Base-by-base conservation (phyloP, 2,797 vertebrate genomes). In the Lerista edwardsae region DNA sequence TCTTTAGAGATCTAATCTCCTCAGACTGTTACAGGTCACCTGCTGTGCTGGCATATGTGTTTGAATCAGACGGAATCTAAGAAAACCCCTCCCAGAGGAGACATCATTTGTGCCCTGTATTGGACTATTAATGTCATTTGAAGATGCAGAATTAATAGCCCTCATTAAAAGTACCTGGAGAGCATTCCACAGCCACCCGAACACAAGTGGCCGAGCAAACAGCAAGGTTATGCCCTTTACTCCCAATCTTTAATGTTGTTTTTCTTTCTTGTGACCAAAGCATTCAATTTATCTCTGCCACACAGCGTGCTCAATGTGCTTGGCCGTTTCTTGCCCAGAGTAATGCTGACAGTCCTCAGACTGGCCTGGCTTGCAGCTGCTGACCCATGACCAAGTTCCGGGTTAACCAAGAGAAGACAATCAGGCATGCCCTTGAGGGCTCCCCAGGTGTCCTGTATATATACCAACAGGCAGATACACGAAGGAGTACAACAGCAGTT, bases 141-240 rank as follows among this genome's bases (percentile, higher is more conserved):
- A 92, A 81, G 82, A 84, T 68, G 90, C 2, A 92, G 74, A 92
- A 95, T 94, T 93, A 93, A 94, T 83, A 90, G 75, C 74, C 73
- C 69, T 95, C 92, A 92, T 95, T 95, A 91, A 87, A 93, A 92
- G 84, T 90, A 94, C 88, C 89, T 91, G 90, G 89, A 94, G 83
- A 89, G 36, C 31, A 88, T 90, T 92, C 91, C 72, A 78, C 36
- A 87, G 69, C 83, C 68, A 65, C 39, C 25, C 79, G 77, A 92
- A 83, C 25, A 4, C 79, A 71, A 91, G 84, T 27, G 8, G 0
- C 39, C 67, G 90, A 91, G 47, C 85, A 75, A 55, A 93, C 88
- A 85, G 34, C 80, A 94, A 94, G 90, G 89, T 88, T 92, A 67
- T 34, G 80, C 83, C 34, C 51, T 90, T 81, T 76, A 80, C 62